phyloP scores from a whole-genome alignment of 2,888 invertebrate genomes.

The Andricus quercusramuli region DNA sequence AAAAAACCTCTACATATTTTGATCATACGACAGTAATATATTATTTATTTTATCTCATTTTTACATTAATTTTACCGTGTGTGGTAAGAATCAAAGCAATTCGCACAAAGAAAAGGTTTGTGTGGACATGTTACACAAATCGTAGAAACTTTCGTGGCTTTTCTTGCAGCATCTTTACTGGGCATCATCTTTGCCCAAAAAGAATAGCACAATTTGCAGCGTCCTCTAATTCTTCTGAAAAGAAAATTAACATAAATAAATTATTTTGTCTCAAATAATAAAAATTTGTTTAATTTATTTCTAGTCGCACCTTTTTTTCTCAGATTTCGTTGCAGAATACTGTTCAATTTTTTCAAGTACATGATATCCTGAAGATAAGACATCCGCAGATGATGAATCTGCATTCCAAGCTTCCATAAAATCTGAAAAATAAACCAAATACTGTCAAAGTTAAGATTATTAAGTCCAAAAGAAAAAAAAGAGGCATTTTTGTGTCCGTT shows the following conservation, averaged over 20 bases:
- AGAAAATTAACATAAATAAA: not conserved
- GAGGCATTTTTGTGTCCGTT: not conserved
- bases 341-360: not conserved
- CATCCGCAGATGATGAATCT: not conserved
- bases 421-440: not conserved
- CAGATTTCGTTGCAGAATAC: not conserved
- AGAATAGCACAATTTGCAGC: not conserved
- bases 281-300: too few relatives aligned
- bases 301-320: not conserved
- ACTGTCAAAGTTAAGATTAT: not conserved
- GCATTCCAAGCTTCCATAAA: not conserved
- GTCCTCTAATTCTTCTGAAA: conserved; percentile 8
- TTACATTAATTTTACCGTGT: not conserved
- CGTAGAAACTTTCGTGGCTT: conserved; percentile 18
- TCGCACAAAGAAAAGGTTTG: conserved; percentile 12
- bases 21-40: not conserved
- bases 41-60: not conserved
- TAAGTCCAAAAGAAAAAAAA: not conserved
- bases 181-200: conserved; percentile 2
- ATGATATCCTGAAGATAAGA: not conserved
- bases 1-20: not conserved
- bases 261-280: not conserved
- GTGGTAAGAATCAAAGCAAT: conserved; percentile 28
- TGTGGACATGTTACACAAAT: conserved; percentile 14
- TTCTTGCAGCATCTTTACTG: conserved; percentile 19